phyloP scores from a whole-genome alignment of 2,113 vertebrate genomes.

The Carassius carassius region DNA sequence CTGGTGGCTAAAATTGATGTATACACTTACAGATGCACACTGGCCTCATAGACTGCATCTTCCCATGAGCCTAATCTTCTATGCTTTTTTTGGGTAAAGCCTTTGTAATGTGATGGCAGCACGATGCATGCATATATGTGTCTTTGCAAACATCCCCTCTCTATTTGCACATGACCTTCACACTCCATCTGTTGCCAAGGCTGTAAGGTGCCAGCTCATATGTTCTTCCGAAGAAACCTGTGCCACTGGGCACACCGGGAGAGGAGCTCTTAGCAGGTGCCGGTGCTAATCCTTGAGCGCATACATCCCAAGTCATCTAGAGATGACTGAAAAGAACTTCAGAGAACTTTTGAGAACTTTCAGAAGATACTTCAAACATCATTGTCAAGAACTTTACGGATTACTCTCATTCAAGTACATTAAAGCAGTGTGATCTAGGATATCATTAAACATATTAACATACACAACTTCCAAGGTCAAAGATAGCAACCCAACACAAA shows the following conservation, averaged over 20 bases:
- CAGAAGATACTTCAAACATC: background rate
- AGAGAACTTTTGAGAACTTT: background rate
- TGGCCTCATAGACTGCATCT: background rate
- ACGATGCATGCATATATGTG: background rate
- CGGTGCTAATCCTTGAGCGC: background rate
- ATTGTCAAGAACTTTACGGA: background rate
- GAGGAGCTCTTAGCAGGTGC: background rate
- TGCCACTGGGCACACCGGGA: slow-evolving; percentile 64
- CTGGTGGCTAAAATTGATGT: slow-evolving; percentile 10
- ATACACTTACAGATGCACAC: background rate
- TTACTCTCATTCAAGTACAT: background rate
- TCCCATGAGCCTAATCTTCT: background rate
- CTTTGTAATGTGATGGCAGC: background rate
- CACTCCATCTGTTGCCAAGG: slow-evolving; percentile 66
- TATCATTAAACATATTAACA: background rate
- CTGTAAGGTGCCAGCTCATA: slow-evolving; percentile 59
- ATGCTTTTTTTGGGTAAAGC: background rate
- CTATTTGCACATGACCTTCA: slow-evolving; percentile 64
- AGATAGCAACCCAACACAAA: background rate
- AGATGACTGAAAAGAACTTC: background rate
- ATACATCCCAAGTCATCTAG: background rate
- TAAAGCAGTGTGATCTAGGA: background rate
- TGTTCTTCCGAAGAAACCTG: slow-evolving; percentile 63
- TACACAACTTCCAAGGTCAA: background rate
- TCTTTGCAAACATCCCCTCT: slow-evolving; percentile 9